Evolutionary conservation across 2,888 invertebrate species (phyloP).

Genomic region (Steinernema hermaphroditum): DNA sequence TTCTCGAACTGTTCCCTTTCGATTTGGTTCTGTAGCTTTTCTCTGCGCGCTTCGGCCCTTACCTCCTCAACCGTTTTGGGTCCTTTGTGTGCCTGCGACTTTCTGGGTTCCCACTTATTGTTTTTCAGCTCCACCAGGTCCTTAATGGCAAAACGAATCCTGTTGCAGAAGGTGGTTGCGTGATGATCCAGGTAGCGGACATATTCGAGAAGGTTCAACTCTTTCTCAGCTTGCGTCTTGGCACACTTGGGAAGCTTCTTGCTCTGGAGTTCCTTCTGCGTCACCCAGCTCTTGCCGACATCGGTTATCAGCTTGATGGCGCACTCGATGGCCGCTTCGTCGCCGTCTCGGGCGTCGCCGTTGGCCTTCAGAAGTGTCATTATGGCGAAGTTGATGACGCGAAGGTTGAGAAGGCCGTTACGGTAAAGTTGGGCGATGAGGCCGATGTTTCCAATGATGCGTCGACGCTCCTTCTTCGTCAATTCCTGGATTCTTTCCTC

Average conservation of each 20-base stretch:
- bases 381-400: neutral
- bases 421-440: constrained; percentile 9
- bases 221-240: neutral
- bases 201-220: neutral
- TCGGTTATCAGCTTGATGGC: no score
- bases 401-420: neutral
- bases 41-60: no score
- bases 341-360: neutral
- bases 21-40: no score
- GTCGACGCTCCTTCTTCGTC: constrained; percentile 27
- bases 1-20: neutral
- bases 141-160: neutral
- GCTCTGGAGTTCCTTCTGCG: neutral
- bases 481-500: neutral
- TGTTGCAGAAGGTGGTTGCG: neutral
- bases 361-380: neutral
- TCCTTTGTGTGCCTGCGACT: neutral
- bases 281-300: neutral
- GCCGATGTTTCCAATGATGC: constrained; percentile 32
- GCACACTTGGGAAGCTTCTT: neutral
- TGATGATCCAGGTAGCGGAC: neutral
- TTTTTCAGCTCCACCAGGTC: neutral
- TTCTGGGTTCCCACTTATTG: neutral
- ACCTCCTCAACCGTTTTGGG: neutral
- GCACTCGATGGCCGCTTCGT: no score